phyloP scores from a whole-genome alignment of 2,797 vertebrate genomes.

The Mus spretus region DNA sequence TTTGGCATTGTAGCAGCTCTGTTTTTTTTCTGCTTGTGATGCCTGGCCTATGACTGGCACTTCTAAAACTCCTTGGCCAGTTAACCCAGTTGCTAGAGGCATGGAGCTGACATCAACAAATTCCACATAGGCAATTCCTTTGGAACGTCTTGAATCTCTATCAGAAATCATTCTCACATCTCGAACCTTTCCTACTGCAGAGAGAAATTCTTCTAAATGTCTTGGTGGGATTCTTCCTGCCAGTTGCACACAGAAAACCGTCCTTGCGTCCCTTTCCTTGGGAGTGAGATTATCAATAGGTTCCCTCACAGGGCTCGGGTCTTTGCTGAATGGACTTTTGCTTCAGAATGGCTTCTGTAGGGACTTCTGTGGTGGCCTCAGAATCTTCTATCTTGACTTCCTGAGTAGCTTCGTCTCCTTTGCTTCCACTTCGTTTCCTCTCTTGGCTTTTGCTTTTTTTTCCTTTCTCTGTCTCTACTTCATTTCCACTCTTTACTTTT shows the following conservation, averaged over 20 bases:
- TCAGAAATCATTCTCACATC: slow-evolving; percentile 99
- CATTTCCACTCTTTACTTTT: slow-evolving; percentile 94
- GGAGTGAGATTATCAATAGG: too few species aligned
- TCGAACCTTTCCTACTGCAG: slow-evolving; percentile 90
- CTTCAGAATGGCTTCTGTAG: slow-evolving; percentile 74
- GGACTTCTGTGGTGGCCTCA: slow-evolving; percentile 95
- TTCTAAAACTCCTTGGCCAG: slow-evolving; percentile 96
- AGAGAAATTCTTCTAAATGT: too few species aligned
- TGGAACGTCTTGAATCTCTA: slow-evolving; percentile 98
- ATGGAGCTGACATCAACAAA: slow-evolving; percentile 97
- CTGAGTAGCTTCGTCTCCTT: slow-evolving; percentile 93
- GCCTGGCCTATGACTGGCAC: slow-evolving; percentile 99
- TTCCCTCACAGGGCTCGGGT: too few species aligned
- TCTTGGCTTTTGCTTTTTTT: slow-evolving; percentile 96
- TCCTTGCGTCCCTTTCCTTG: too few species aligned
- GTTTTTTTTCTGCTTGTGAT: slow-evolving; percentile 97
- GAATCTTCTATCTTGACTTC: slow-evolving; percentile 93
- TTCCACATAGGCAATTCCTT: slow-evolving; percentile 98
- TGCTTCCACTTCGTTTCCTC: slow-evolving; percentile 94
- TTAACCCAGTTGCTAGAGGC: slow-evolving; percentile 97
- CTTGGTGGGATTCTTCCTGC: too few species aligned
- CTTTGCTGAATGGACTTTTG: too few species aligned
- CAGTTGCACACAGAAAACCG: too few species aligned
- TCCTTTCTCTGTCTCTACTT: slow-evolving; percentile 94
- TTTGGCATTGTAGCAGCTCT: slow-evolving; percentile 97